Conservation (phyloP, 2,888 invertebrate species). For the Pristionchus japonicus region DNA sequence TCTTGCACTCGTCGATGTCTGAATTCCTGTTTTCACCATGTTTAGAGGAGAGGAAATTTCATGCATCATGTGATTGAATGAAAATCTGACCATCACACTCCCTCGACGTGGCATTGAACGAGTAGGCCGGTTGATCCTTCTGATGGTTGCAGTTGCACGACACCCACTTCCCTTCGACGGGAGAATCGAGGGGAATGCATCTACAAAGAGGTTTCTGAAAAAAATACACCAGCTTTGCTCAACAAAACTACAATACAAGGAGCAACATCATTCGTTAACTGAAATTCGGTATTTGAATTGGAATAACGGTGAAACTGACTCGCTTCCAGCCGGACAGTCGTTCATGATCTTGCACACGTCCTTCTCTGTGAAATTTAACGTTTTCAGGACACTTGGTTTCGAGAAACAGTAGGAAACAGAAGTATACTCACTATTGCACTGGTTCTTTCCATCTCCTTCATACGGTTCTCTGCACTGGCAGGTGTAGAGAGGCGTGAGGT, state of each 20-base stretch:
- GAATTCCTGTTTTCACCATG: not conserved
- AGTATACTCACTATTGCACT: slow-evolving; percentile 53
- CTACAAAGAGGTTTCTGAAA: not conserved
- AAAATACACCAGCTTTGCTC: not conserved
- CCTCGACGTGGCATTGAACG: slow-evolving; percentile 29
- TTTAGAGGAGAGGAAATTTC: not conserved
- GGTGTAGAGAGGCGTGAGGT: slow-evolving; percentile 84
- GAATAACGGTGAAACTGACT: not conserved
- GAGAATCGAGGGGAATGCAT: slow-evolving; percentile 4
- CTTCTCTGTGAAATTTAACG: no score
- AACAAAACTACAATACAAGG: no score
- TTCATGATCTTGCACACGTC: slow-evolving; percentile 30
- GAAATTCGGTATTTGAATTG: not conserved
- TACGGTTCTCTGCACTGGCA: slow-evolving; percentile 59
- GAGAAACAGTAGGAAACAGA: not conserved
- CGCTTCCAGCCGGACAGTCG: slow-evolving; percentile 21
- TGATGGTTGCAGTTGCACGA: slow-evolving; percentile 29
- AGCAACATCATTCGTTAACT: not conserved
- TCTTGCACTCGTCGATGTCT: slow-evolving; percentile 88
- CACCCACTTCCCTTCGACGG: slow-evolving; percentile 29
- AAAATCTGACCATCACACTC: slow-evolving; percentile 20
- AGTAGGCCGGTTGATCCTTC: not conserved
- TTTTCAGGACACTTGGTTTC: not conserved
- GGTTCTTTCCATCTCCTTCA: slow-evolving; percentile 60
- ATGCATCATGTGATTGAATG: not conserved